Evolutionary conservation across 2,888 invertebrate genomes (phyloP).

Genomic region (Megalurothrips usitatus): DNA sequence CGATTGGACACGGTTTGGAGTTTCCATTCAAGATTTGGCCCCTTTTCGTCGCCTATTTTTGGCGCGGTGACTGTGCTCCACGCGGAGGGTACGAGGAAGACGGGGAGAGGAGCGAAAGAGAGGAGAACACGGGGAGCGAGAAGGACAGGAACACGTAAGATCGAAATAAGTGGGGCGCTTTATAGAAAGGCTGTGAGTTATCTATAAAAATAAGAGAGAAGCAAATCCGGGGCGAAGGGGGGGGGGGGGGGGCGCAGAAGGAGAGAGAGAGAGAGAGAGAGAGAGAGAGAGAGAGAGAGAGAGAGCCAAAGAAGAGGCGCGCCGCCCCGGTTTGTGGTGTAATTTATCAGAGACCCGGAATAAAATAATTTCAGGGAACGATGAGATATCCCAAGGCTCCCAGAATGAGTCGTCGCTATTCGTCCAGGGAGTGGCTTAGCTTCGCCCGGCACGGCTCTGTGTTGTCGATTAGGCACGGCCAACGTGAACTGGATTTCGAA

Average conservation of each 20-base stretch:
- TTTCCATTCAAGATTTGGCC: constrained; percentile 25
- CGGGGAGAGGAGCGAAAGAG: background rate
- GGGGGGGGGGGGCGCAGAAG: background rate
- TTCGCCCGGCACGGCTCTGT: background rate
- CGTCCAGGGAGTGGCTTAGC: background rate
- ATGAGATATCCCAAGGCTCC: background rate
- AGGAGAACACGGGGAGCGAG: background rate
- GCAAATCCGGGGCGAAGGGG: background rate
- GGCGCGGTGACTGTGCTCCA: background rate
- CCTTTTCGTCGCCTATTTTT: background rate
- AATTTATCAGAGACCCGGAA: background rate
- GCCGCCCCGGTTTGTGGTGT: background rate
- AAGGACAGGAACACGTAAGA: background rate
- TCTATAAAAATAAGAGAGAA: background rate
- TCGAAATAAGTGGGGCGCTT: no score
- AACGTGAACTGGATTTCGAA: background rate
- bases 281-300: background rate
- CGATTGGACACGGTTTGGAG: background rate
- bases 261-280: background rate
- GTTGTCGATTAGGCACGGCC: background rate
- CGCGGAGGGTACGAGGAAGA: no score
- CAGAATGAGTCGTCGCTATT: background rate
- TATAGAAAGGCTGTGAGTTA: no score
- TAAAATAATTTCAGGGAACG: background rate
- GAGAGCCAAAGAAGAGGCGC: background rate